A percentile compares a stretch with the other conserved stretches of the same genome.
Evolutionary conservation across 2,797 vertebrate species (phyloP).

Genomic region (Rhabdomys pumilio): DNA sequence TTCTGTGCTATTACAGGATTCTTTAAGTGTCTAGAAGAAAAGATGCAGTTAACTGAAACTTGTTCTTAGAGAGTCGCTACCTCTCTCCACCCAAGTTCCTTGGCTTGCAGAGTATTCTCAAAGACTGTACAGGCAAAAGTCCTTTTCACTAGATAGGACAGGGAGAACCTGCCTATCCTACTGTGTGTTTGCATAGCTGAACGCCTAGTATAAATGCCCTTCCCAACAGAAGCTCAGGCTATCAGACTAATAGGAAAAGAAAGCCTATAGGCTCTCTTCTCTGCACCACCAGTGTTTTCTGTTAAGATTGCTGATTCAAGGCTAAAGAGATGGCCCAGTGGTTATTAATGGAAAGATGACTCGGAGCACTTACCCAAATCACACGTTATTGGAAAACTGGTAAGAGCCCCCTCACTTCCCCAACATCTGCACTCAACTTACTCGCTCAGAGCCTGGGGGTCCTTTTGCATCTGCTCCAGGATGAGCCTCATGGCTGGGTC

Average conservation of each 20-base stretch:
- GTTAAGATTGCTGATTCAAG: neutral
- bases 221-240: neutral
- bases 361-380: neutral
- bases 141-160: fast-evolving
- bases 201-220: neutral
- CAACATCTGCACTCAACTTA: conserved; percentile 85
- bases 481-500: conserved; percentile 98
- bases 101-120: neutral
- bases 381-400: too few relatives aligned
- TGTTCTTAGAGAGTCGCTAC: neutral
- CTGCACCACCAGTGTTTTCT: neutral
- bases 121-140: neutral
- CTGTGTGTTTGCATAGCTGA: neutral
- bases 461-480: conserved; percentile 99
- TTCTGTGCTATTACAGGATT: conserved; percentile 98
- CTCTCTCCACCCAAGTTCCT: neutral
- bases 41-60: neutral
- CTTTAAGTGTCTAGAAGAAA: conserved; percentile 93
- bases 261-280: neutral
- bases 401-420: neutral
- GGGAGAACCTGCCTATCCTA: neutral
- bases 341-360: neutral
- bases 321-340: neutral
- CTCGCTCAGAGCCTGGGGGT: conserved; percentile 98
- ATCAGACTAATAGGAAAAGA: neutral